These are phyloP conservation scores for Aphyosemion australe DNA, from an alignment of 2,113 vertebrate species.

Conservation along the genomic window DNA sequence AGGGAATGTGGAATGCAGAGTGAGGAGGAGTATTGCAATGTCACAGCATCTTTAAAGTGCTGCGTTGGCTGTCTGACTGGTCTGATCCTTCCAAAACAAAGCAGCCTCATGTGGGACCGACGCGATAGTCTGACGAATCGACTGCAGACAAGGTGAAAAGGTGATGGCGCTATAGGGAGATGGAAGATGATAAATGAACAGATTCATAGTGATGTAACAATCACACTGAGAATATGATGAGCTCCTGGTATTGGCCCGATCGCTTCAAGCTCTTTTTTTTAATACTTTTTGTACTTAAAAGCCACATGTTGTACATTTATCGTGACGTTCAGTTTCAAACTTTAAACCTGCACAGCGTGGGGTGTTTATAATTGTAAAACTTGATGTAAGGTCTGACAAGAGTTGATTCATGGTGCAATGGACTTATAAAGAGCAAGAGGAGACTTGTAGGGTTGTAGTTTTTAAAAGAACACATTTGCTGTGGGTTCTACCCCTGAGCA, in stretches of 20 bases:
- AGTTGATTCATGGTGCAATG: slow-evolving; percentile 9
- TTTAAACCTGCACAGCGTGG: not conserved
- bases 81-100: slow-evolving; percentile 53
- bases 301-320: slow-evolving; percentile 8
- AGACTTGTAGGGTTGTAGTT: not conserved
- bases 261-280: not conserved
- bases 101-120: slow-evolving; percentile 31
- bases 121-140: slow-evolving; percentile 29
- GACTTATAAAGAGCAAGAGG: not conserved
- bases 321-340: not conserved
- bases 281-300: not conserved
- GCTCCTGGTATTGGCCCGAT: not conserved
- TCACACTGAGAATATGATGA: slow-evolving; percentile 26
- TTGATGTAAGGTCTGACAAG: slow-evolving; percentile 2
- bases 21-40: slow-evolving; percentile 38
- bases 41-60: slow-evolving; percentile 58
- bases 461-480: too few species aligned
- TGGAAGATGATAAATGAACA: slow-evolving; percentile 31
- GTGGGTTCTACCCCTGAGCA: not conserved
- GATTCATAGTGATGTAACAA: slow-evolving; percentile 39
- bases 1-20: slow-evolving; percentile 10
- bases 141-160: slow-evolving; percentile 54
- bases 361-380: not conserved
- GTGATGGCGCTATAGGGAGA: slow-evolving; percentile 16
- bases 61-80: slow-evolving; percentile 47